Evolutionary conservation across 2,113 vertebrate genomes (phyloP).

Genomic region (Catharus minimus): DNA sequence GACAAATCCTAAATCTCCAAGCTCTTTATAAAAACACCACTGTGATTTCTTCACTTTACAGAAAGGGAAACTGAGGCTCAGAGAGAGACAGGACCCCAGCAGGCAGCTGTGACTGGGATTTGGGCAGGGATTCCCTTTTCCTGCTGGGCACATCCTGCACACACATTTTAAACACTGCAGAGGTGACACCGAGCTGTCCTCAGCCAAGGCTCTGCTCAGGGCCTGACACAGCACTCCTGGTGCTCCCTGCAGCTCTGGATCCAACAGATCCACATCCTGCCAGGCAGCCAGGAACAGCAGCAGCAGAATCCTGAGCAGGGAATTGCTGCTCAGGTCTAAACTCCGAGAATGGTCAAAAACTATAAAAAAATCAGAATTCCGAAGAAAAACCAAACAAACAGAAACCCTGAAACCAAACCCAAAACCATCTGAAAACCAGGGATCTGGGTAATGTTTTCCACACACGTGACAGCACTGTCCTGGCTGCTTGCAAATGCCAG

Average conservation of each 20-base stretch:
- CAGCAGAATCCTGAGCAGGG: background rate
- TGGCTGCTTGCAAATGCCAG: slow-evolving; percentile 43
- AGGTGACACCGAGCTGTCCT: background rate
- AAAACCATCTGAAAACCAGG: background rate
- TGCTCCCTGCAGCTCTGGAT: background rate
- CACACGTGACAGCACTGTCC: background rate
- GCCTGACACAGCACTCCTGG: background rate
- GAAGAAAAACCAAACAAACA: background rate
- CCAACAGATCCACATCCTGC: background rate
- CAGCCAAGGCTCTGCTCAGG: background rate
- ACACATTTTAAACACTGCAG: background rate
- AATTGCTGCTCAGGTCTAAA: background rate
- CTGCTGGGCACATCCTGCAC: background rate
- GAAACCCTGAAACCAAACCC: background rate
- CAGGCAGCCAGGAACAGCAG: background rate
- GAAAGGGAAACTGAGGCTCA: background rate
- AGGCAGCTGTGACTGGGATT: rapidly evolving
- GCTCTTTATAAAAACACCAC: background rate
- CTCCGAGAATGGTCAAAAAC: background rate
- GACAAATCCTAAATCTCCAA: background rate
- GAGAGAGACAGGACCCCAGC: background rate
- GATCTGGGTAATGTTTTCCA: slow-evolving; percentile 42
- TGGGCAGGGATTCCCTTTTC: background rate
- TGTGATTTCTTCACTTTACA: background rate
- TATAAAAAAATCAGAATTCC: background rate